Base-by-base conservation (phyloP, 2,113 vertebrate genomes). In the Burhinus oedicnemus region DNA sequence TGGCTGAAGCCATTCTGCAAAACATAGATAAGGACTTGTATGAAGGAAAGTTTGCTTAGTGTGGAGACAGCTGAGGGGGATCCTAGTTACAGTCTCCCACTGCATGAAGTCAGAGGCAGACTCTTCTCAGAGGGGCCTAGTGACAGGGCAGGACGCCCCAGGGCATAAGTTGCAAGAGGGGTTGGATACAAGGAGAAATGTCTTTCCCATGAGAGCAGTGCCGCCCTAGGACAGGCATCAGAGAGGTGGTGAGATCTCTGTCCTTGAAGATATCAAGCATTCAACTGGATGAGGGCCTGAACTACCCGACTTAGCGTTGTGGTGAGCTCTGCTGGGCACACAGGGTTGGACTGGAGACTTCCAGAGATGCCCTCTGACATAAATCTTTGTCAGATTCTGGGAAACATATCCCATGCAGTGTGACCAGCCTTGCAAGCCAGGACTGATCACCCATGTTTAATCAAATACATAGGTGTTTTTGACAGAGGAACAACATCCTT, bases 261-360 rank as follows among this genome's bases (percentile, higher is more conserved):
- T 40, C 42, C 34, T 62, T 66, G 45, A 81, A 62, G 42, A 44
- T 20, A 75, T 1, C 2, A 4, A 58, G 60, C 9, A 42, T 9
- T n/a, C 22, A 26, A 8, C 8, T 0, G 3, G 45, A 66, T 8
- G 16, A 91, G 14, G 23, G 16, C 32, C 64, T 81, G 44, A 83
- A 14, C 40, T 75, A n/a, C 55, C 42, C 75, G 7, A n/a, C 21
- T 17, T 81, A 30, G 7, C 0, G 0, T 12, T 84, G 45, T 6
- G 27, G 30, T 68, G 51, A 90, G 55, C 16, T 25, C 15, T 70
- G 34, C 42, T 83, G 27, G 36, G 26, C 0, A 1, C 20, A 47
- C 4, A 40, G n/a, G 8, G 4, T 52, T 69, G 16, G 16, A 30
- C 0, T 36, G 36, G 36, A 83, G 51, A 52, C 30, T n/a, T 84